Percentiles rank a stretch among this genome's conserved stretches.
Conservation (phyloP, 1,140 invertebrate species). For the Papilio glaucus region DNA sequence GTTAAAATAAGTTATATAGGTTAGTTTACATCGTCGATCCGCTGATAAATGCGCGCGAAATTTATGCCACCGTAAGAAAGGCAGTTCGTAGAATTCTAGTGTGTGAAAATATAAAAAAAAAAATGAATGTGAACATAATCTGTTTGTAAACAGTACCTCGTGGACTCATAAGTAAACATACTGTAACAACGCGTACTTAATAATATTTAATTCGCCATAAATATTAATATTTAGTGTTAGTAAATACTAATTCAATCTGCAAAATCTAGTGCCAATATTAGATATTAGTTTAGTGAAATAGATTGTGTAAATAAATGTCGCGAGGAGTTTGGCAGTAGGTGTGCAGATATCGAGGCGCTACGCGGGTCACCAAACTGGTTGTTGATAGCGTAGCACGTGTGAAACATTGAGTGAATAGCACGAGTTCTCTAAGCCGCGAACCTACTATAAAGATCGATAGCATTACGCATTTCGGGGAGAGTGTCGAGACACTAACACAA, state of each 20-base stretch:
- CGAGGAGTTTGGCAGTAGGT: background rate
- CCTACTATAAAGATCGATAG: slow-evolving; percentile 80
- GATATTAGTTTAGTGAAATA: slow-evolving; percentile 42
- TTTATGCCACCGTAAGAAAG: background rate
- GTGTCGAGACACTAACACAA: slow-evolving; percentile 67
- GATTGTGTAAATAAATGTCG: slow-evolving; percentile 41
- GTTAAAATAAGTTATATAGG: slow-evolving; percentile 41
- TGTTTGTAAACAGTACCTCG: slow-evolving; percentile 79
- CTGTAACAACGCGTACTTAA: slow-evolving; percentile 5
- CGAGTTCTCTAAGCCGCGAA: slow-evolving; percentile 50
- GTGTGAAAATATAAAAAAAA: slow-evolving; percentile 52
- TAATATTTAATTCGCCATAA: background rate
- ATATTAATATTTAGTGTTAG: slow-evolving; percentile 18
- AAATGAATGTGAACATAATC: slow-evolving; percentile 50
- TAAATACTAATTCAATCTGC: slow-evolving; percentile 53
- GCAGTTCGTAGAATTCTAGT: slow-evolving; percentile 36
- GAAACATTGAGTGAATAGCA: slow-evolving; percentile 59
- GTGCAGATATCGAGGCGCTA: slow-evolving; percentile 4
- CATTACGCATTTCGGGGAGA: slow-evolving; percentile 78
- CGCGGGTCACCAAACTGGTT: slow-evolving; percentile 42
- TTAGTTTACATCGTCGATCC: slow-evolving; percentile 30
- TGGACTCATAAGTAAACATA: slow-evolving; percentile 65
- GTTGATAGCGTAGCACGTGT: slow-evolving; percentile 58
- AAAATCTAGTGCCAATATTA: slow-evolving; percentile 61
- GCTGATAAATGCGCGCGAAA: slow-evolving; percentile 34